Percentiles rank a stretch among this genome's conserved stretches.
Conservation (phyloP, 2,113 vertebrate genomes). For the Lichenostomus cassidix region DNA sequence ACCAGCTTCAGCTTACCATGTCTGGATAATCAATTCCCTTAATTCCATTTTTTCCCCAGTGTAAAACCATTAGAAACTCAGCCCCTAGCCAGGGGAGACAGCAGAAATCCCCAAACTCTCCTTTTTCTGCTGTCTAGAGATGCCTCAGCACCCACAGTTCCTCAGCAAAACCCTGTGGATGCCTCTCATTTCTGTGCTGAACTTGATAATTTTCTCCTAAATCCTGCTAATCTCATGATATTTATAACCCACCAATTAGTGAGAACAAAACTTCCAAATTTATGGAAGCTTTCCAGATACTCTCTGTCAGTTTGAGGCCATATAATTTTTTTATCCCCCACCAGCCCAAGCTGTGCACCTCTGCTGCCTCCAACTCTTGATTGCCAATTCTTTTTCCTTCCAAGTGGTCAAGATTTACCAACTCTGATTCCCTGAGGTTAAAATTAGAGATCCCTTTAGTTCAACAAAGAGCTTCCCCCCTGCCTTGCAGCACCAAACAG, state of each 20-base stretch:
- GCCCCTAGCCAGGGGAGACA: not conserved
- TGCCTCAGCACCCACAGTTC: not conserved
- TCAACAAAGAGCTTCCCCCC: not conserved
- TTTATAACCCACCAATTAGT: not conserved
- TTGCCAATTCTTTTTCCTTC: not conserved
- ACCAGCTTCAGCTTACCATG: not conserved
- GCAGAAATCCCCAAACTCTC: not conserved
- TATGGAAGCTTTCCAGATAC: not conserved
- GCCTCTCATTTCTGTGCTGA: not conserved
- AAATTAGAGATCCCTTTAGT: not conserved
- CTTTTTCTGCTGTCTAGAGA: not conserved
- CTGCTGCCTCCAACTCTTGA: not conserved
- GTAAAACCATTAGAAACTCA: not conserved
- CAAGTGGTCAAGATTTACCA: not conserved
- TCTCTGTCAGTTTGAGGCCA: not conserved
- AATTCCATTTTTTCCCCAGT: not conserved
- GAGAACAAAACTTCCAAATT: not conserved
- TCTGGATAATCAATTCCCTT: not conserved
- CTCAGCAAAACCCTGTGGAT: not conserved
- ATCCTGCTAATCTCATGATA: not conserved
- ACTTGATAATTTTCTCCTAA: not conserved
- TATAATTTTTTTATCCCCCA: fast-evolving
- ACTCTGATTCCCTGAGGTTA: not conserved
- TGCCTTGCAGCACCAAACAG: not conserved
- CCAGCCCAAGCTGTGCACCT: fast-evolving